Conservation (phyloP, 2,797 vertebrate species). For the Lithobates sylvaticus region DNA sequence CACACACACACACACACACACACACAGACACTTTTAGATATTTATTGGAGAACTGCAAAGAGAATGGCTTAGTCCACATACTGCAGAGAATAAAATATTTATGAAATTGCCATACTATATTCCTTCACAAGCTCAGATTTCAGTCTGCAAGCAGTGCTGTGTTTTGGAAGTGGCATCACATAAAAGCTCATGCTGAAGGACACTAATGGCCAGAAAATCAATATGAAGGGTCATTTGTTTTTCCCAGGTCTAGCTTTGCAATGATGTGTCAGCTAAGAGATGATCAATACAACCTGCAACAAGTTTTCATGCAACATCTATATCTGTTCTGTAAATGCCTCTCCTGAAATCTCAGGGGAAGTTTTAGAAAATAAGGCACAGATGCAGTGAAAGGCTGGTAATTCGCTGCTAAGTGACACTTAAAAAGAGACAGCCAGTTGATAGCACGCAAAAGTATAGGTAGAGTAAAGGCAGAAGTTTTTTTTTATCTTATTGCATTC, state of each 20-base stretch:
- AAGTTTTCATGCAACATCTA: slow-evolving; percentile 30
- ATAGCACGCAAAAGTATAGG: neutral
- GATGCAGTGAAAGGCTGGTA: neutral
- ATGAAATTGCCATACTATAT: slow-evolving; percentile 25
- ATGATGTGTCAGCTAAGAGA: neutral
- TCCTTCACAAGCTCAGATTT: slow-evolving; percentile 18
- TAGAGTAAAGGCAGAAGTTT: too few relatives aligned
- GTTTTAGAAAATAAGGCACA: neutral
- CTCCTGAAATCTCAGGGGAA: neutral
- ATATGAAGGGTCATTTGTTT: slow-evolving; percentile 16
- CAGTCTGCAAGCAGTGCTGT: slow-evolving; percentile 26
- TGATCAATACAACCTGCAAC: neutral
- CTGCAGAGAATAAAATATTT: slow-evolving; percentile 24
- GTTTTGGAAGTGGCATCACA: neutral
- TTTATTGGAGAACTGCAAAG: neutral
- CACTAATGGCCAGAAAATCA: slow-evolving; percentile 42
- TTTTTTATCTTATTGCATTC: too few relatives aligned
- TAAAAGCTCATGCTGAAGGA: slow-evolving; percentile 3
- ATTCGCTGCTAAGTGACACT: slow-evolving; percentile 15
- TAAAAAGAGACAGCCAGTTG: neutral
- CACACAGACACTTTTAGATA: too few relatives aligned
- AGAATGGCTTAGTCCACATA: slow-evolving; percentile 17
- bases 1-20: too few relatives aligned
- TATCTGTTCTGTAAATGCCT: slow-evolving; percentile 35
- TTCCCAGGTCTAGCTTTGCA: slow-evolving; percentile 15